These are phyloP conservation scores for Cephus runcator DNA, from an alignment of 2,888 invertebrate species.

Conservation along the genomic window DNA sequence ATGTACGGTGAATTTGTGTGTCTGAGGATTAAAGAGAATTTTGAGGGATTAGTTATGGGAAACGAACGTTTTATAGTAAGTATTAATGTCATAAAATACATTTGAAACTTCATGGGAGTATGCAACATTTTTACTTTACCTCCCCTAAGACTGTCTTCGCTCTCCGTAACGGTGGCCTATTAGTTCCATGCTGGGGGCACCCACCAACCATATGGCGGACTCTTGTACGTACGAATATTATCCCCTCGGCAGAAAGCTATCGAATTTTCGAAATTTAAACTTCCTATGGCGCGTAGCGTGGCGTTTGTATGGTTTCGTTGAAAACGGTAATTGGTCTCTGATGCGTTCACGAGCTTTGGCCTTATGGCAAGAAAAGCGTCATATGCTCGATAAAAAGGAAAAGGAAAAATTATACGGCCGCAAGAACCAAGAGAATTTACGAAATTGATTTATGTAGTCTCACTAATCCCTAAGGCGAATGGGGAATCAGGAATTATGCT, in stretches of 20 bases:
- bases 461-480: neutral
- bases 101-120: neutral
- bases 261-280: conserved; percentile 54
- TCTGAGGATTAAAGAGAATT: neutral
- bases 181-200: conserved; percentile 59
- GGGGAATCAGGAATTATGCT: neutral
- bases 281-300: conserved; percentile 38
- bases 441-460: neutral
- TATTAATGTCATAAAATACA: neutral
- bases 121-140: neutral
- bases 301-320: conserved; percentile 44
- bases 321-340: conserved; percentile 25
- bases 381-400: neutral
- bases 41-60: neutral
- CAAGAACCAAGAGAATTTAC: neutral
- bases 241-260: conserved; percentile 42
- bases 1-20: neutral
- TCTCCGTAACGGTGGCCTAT: conserved; percentile 47
- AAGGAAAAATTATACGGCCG: neutral
- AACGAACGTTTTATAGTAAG: neutral
- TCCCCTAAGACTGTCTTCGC: neutral
- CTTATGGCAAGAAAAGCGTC: neutral
- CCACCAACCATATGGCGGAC: conserved; percentile 51
- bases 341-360: neutral
- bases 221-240: conserved; percentile 22